Percentiles rank a stretch among this genome's conserved stretches.
phyloP scores from a whole-genome alignment of 64 coral and sea anemone genomes.

The Pocillopora damicornis region DNA sequence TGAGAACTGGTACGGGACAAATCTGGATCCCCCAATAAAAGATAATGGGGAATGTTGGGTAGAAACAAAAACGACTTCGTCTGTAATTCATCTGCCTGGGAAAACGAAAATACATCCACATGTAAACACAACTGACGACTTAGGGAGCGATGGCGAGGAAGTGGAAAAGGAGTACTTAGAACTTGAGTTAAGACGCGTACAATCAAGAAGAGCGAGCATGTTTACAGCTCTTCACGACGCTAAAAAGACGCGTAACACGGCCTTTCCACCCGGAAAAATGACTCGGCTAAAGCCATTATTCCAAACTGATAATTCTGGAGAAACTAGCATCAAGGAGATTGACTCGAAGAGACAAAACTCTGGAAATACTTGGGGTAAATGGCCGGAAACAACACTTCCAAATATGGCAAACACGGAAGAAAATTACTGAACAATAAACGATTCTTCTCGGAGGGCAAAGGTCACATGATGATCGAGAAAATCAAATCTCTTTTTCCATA shows the following conservation, averaged over 20 bases:
- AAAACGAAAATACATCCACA: too few relatives aligned
- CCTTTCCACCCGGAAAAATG: not conserved
- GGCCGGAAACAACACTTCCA: not conserved
- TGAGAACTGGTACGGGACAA: not conserved
- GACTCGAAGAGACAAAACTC: not conserved
- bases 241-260: not conserved
- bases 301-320: not conserved
- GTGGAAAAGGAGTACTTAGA: not conserved
- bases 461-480: too few relatives aligned
- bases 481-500: too few relatives aligned
- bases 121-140: not conserved
- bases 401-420: not conserved
- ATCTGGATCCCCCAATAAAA: not conserved
- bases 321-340: not conserved
- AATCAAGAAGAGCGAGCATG: conserved; percentile 39
- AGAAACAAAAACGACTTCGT: not conserved
- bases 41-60: not conserved
- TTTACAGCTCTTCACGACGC: conserved; percentile 49
- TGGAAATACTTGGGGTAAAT: not conserved
- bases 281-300: not conserved
- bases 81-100: not conserved
- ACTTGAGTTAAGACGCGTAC: not conserved
- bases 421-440: not conserved
- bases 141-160: not conserved
- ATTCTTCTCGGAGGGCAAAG: too few relatives aligned